phyloP scores from a whole-genome alignment of 2,888 invertebrate genomes.

The Lamellibrachia columna region DNA sequence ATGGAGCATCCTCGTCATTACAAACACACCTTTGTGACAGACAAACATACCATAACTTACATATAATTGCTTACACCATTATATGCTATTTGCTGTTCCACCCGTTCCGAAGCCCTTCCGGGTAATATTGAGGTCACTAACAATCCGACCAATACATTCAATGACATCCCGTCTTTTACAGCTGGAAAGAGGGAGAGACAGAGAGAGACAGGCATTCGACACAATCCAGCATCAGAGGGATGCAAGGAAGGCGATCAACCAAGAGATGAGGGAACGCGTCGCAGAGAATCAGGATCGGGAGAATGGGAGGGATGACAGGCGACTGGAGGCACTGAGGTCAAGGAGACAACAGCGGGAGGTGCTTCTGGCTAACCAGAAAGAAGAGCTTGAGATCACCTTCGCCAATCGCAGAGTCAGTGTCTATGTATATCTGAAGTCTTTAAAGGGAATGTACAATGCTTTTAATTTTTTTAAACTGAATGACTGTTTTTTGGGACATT shows the following conservation, averaged over 20 bases:
- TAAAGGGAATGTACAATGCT: too few relatives aligned
- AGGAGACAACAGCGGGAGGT: conserved; percentile 6
- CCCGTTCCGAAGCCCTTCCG: too few relatives aligned
- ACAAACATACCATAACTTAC: too few relatives aligned
- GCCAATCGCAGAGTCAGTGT: neutral
- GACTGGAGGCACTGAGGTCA: neutral
- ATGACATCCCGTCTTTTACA: neutral
- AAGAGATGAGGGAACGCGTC: conserved; percentile 5
- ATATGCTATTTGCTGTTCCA: too few relatives aligned
- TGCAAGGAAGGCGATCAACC: conserved; percentile 21
- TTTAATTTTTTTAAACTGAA: too few relatives aligned
- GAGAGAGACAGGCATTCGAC: neutral
- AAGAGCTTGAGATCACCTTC: neutral
- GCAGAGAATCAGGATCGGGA: conserved; percentile 13
- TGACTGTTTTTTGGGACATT: too few relatives aligned
- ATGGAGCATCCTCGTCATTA: too few relatives aligned
- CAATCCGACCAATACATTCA: neutral
- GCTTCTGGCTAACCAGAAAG: neutral
- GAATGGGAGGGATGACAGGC: neutral
- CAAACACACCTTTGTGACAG: too few relatives aligned
- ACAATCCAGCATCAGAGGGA: neutral
- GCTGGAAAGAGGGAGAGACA: conserved; percentile 3
- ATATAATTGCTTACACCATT: too few relatives aligned
- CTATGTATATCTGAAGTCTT: neutral
- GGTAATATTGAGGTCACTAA: too few relatives aligned